Percentiles rank a stretch among this genome's conserved stretches.
These are phyloP conservation scores for Temnopleurus reevesii DNA, from an alignment of 53 echinoderm and acorn worm species.

Conservation along the genomic window DNA sequence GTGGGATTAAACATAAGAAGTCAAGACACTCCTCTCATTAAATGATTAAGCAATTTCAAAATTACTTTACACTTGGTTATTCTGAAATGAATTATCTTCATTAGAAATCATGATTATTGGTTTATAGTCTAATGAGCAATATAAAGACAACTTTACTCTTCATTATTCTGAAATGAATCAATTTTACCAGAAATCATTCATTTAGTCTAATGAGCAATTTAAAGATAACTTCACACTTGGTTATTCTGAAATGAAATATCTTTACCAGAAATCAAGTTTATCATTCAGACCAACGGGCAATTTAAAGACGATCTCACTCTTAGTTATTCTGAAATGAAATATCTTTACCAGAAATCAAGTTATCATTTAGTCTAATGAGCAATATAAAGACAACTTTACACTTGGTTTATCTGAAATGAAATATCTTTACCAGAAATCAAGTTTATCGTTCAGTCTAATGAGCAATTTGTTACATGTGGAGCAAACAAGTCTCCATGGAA, in stretches of 20 bases:
- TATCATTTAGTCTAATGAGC: background rate
- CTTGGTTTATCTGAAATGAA: background rate
- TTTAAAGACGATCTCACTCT: background rate
- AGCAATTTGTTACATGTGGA: constrained; percentile 52
- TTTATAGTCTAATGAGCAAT: background rate
- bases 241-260: no score
- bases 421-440: no score
- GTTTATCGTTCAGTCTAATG: no score
- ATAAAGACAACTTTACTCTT: background rate
- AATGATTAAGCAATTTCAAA: no score
- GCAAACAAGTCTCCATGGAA: background rate
- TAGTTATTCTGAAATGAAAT: background rate
- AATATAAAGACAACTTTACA: background rate
- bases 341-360: background rate
- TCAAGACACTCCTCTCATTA: no score
- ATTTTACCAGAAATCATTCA: no score
- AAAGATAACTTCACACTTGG: background rate
- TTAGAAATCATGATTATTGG: background rate
- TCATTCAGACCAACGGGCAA: background rate
- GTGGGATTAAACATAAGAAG: no score
- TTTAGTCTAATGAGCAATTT: background rate
- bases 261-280: background rate
- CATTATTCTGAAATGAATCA: background rate
- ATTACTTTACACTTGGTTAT: background rate
- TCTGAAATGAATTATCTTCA: no score